phyloP scores from a whole-genome alignment of 2,797 vertebrate genomes.

The Crocidura indochinensis region DNA sequence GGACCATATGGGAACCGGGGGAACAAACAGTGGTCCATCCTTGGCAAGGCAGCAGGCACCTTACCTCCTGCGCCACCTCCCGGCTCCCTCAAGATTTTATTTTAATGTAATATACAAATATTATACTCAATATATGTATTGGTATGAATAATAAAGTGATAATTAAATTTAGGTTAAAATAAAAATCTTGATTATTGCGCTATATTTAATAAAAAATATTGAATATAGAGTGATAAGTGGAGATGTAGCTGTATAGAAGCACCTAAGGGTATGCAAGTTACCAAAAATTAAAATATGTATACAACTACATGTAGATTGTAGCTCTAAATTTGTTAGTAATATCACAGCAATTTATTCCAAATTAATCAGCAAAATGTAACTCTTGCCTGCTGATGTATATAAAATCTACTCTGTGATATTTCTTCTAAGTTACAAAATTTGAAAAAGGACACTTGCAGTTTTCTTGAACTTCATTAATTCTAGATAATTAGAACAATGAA shows the following conservation, averaged over 20 bases:
- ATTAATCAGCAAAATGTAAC: slow-evolving; percentile 61
- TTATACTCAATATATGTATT: background rate
- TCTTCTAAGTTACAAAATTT: slow-evolving; percentile 6
- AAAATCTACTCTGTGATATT: slow-evolving; percentile 28
- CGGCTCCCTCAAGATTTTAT: too few species aligned
- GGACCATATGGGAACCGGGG: too few species aligned
- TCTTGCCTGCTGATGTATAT: slow-evolving; percentile 20
- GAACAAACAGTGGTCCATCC: too few species aligned
- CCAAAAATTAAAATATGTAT: slow-evolving; percentile 36
- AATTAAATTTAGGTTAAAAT: background rate
- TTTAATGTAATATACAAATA: background rate
- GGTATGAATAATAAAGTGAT: background rate
- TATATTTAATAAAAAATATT: background rate
- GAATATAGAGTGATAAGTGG: background rate
- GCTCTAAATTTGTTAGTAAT: slow-evolving; percentile 40
- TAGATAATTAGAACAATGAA: background rate
- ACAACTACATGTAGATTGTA: slow-evolving; percentile 3
- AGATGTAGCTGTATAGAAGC: background rate
- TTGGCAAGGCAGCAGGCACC: too few species aligned
- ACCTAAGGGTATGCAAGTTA: background rate
- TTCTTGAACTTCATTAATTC: background rate
- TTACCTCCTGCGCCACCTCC: too few species aligned
- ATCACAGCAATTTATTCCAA: slow-evolving; percentile 33
- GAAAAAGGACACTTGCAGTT: background rate
- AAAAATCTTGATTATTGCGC: background rate